Conservation (phyloP, 1,140 invertebrate genomes). For the Saxidomus purpurata region DNA sequence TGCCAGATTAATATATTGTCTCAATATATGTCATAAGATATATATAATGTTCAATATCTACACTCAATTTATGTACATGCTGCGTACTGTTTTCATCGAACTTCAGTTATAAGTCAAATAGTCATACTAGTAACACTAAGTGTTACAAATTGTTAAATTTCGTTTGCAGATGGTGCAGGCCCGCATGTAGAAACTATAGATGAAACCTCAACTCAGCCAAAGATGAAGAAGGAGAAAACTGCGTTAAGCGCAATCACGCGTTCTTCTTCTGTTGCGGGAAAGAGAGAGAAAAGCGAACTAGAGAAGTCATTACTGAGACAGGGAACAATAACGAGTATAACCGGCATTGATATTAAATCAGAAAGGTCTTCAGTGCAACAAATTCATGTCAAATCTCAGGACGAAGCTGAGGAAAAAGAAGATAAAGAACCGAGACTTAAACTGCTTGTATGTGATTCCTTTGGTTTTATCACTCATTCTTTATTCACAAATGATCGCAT, state of each 20-base stretch:
- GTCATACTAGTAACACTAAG: too few species aligned
- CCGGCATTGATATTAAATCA: conserved; percentile 37
- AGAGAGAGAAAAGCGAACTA: conserved; percentile 19
- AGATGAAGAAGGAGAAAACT: background rate
- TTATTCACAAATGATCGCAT: too few species aligned
- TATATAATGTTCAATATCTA: too few species aligned
- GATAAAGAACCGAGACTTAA: background rate
- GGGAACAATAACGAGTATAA: conserved; percentile 38
- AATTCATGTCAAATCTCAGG: conserved; percentile 20
- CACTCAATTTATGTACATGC: too few species aligned
- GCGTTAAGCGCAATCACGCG: conserved; percentile 41
- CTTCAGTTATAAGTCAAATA: too few species aligned
- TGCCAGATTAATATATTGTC: too few species aligned
- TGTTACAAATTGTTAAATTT: too few species aligned
- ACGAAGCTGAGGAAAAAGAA: background rate
- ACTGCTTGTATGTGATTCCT: background rate
- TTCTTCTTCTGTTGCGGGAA: conserved; percentile 7
- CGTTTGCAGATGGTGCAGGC: background rate
- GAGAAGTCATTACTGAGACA: conserved; percentile 23
- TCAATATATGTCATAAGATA: too few species aligned
- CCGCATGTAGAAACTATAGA: conserved; percentile 33
- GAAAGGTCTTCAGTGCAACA: conserved; percentile 25
- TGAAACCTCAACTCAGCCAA: background rate
- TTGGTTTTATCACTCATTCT: too few species aligned
- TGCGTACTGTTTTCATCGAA: too few species aligned